These are phyloP conservation scores for Pogoniulus pusillus DNA, from an alignment of 2,797 vertebrate species.

Conservation along the genomic window DNA sequence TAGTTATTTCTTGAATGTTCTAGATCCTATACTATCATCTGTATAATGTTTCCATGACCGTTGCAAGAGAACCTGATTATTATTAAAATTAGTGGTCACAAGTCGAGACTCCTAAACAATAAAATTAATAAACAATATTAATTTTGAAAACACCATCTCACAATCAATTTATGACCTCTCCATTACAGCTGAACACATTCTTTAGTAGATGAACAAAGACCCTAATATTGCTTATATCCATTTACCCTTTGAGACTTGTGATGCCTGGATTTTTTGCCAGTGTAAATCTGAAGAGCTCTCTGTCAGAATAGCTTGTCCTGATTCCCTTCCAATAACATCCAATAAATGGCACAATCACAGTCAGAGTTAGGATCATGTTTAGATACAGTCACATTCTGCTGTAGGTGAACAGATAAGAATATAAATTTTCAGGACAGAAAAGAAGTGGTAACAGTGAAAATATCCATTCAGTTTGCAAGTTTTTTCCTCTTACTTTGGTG, in stretches of 20 bases:
- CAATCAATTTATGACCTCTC: no score
- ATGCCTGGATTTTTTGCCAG: accelerated
- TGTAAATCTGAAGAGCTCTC: background rate
- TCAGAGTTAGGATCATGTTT: background rate
- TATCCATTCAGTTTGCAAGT: background rate
- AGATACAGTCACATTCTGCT: accelerated
- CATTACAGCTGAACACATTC: background rate
- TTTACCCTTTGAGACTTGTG: background rate
- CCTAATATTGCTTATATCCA: background rate
- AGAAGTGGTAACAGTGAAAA: background rate
- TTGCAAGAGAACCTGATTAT: no score
- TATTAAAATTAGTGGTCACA: no score
- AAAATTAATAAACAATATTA: no score
- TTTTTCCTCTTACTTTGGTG: background rate
- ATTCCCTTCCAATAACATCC: background rate
- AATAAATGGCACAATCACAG: background rate
- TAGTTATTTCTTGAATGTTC: no score
- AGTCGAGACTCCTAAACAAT: no score
- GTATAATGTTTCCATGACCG: no score
- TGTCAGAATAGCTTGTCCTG: background rate
- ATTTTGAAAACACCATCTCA: no score
- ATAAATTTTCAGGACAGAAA: background rate
- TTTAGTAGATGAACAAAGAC: background rate
- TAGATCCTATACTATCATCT: no score
- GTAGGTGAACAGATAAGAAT: background rate